Conservation (phyloP, 2,888 invertebrate genomes). For the Cremastobaeus sp. region DNA sequence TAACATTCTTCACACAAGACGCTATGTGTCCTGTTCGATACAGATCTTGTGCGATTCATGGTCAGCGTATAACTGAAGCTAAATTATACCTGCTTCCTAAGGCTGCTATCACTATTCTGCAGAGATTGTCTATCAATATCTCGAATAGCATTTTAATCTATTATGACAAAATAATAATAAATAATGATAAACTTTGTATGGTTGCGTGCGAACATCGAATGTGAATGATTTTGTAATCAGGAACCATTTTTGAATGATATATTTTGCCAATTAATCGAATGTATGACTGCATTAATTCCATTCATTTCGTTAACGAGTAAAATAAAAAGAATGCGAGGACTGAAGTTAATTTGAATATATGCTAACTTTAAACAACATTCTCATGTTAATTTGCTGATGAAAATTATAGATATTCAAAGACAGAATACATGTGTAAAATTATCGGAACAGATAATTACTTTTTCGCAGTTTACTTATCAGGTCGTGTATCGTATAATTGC, state of each 20-base stretch:
- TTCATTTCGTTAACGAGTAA: too few relatives aligned
- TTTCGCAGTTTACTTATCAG: conserved; percentile 6
- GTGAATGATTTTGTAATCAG: too few relatives aligned
- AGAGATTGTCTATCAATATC: conserved; percentile 22
- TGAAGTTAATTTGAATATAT: conserved; percentile 29
- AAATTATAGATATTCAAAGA: conserved; percentile 10
- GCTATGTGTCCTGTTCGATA: conserved; percentile 66
- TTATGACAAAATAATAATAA: too few relatives aligned
- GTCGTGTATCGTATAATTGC: conserved; percentile 2
- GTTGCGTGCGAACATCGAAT: too few relatives aligned
- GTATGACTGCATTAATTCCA: too few relatives aligned
- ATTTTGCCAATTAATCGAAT: too few relatives aligned
- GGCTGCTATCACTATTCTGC: conserved; percentile 41
- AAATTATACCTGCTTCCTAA: conserved; percentile 57
- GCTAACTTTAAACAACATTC: conserved; percentile 28
- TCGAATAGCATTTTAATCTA: too few relatives aligned
- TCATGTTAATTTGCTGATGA: conserved; percentile 36
- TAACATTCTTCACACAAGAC: conserved; percentile 67
- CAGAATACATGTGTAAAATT: conserved; percentile 18
- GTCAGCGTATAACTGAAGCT: conserved; percentile 58
- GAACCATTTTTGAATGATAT: too few relatives aligned
- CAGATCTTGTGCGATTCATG: conserved; percentile 65
- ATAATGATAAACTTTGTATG: too few relatives aligned
- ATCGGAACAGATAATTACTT: conserved; percentile 31
- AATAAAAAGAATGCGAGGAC: too few relatives aligned